phyloP scores from a whole-genome alignment of 2,113 vertebrate genomes.

The Fulica atra region DNA sequence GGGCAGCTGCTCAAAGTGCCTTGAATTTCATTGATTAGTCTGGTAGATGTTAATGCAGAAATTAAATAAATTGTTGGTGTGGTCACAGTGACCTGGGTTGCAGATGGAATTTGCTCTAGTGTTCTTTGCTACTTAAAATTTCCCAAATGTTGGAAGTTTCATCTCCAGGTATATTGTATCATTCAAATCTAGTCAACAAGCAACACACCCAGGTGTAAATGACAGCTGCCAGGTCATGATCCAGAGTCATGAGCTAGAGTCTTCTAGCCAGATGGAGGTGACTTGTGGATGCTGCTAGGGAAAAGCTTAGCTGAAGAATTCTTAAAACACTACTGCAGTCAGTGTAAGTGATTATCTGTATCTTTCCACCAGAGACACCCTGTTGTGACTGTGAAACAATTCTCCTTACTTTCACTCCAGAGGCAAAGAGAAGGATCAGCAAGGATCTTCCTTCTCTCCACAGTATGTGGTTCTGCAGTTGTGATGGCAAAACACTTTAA shows the following conservation, averaged over 20 bases:
- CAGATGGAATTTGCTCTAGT: background rate
- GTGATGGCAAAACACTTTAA: background rate
- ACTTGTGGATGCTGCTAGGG: background rate
- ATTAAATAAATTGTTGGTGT: background rate
- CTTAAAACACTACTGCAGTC: background rate
- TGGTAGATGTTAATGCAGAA: background rate
- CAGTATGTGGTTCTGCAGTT: background rate
- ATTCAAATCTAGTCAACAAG: background rate
- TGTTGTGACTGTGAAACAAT: background rate
- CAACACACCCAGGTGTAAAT: fast-evolving
- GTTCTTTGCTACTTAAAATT: background rate
- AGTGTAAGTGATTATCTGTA: background rate
- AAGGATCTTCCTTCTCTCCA: background rate
- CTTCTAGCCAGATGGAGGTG: background rate
- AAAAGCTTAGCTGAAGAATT: background rate
- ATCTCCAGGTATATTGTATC: background rate
- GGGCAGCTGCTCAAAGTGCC: background rate
- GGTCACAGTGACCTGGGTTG: background rate
- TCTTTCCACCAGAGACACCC: background rate
- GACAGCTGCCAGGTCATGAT: background rate
- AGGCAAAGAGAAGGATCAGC: background rate
- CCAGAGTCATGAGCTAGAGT: background rate
- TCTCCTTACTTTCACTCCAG: background rate
- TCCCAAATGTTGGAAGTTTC: background rate
- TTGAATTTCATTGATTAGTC: background rate